Conservation (phyloP, 2,888 invertebrate genomes). For the Ligdia adustata region DNA sequence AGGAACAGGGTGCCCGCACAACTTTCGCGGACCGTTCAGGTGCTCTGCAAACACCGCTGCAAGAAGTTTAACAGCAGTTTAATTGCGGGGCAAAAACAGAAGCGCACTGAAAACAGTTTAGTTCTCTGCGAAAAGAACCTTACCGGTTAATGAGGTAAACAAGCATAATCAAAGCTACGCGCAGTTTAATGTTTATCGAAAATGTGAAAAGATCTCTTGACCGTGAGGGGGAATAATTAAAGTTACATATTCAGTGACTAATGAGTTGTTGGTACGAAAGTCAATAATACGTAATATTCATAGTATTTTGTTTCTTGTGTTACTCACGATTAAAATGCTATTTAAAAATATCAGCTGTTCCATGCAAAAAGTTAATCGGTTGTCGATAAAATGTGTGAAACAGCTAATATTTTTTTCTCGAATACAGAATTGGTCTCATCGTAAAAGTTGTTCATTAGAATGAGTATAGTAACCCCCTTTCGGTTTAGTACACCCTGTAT, state of each 20-base stretch:
- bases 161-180: constrained; percentile 53
- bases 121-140: constrained; percentile 75
- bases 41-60: constrained; percentile 79
- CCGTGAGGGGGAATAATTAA: constrained; percentile 43
- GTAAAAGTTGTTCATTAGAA: too few species aligned
- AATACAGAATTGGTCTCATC: too few species aligned
- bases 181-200: constrained; percentile 62
- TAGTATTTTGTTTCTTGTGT: too few species aligned
- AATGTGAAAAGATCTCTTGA: constrained; percentile 49
- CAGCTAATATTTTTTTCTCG: too few species aligned
- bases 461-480: too few species aligned
- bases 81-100: constrained; percentile 81
- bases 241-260: constrained; percentile 38
- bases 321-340: too few species aligned
- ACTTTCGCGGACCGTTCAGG: constrained; percentile 78
- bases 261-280: constrained; percentile 27
- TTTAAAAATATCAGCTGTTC: too few species aligned
- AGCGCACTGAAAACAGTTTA: constrained; percentile 77
- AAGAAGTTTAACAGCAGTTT: constrained; percentile 83
- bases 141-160: constrained; percentile 61
- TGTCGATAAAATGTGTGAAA: too few species aligned
- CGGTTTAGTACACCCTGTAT: too few species aligned
- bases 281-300: too few species aligned
- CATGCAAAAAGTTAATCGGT: too few species aligned
- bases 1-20: constrained; percentile 66